Percentiles rank a stretch among this genome's conserved stretches.
Evolutionary conservation across 1,140 invertebrate genomes (phyloP).

Genomic region (Solenopsis invicta): DNA sequence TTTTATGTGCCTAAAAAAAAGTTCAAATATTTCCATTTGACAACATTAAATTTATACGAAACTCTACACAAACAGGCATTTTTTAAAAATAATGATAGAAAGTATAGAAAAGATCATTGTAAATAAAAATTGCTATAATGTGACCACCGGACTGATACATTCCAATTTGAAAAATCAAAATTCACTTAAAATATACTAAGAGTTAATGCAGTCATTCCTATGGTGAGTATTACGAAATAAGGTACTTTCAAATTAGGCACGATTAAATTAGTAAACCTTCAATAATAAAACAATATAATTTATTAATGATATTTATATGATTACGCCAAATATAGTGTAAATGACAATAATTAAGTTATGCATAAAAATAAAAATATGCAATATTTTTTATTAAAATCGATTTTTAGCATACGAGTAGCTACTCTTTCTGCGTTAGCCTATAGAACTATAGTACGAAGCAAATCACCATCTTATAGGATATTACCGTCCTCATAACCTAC

Average conservation of each 20-base stretch:
- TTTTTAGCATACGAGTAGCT: not conserved
- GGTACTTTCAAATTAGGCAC: not conserved
- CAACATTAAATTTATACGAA: not conserved
- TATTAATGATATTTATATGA: not conserved
- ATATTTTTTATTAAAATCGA: not conserved
- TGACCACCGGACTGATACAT: not conserved
- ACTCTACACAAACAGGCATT: not conserved
- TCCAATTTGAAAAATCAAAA: not conserved
- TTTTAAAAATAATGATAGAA: not conserved
- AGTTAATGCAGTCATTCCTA: not conserved
- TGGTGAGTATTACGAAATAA: not conserved
- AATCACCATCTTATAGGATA: not conserved
- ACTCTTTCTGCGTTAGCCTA: not conserved
- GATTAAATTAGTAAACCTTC: not conserved
- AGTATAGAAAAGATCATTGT: not conserved
- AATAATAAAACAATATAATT: not conserved
- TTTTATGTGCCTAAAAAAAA: not conserved
- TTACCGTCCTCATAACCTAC: not conserved
- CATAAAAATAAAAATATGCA: not conserved
- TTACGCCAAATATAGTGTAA: not conserved
- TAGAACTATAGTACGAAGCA: not conserved
- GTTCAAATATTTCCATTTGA: not conserved
- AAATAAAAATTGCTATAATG: no score
- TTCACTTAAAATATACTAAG: slow-evolving; percentile 23
- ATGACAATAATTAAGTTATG: not conserved